These are phyloP conservation scores for Coptotermes formosanus DNA, from an alignment of 1,140 invertebrate species.

Conservation along the genomic window DNA sequence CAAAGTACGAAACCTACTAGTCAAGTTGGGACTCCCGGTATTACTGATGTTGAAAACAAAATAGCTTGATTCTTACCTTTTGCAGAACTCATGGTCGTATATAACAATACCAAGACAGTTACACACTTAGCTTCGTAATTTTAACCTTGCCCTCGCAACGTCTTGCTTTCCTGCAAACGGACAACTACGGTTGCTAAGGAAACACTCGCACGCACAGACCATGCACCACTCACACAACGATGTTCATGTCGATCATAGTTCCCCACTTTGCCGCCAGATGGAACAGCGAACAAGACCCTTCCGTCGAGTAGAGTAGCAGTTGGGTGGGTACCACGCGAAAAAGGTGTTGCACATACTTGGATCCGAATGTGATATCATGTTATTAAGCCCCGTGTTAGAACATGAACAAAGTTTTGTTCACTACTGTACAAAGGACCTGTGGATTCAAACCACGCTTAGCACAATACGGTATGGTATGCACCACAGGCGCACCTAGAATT, in stretches of 20 bases:
- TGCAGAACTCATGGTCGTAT: not conserved
- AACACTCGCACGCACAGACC: not conserved
- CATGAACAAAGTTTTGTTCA: no score
- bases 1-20: not conserved
- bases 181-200: no score
- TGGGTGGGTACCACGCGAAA: no score
- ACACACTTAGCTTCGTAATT: not conserved
- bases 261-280: not conserved
- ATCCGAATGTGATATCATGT: no score
- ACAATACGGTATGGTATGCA: no score
- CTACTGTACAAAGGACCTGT: no score
- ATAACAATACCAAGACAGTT: not conserved
- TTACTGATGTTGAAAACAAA: not conserved
- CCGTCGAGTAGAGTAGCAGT: no score
- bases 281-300: not conserved
- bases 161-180: not conserved
- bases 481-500: no score
- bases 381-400: no score
- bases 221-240: not conserved
- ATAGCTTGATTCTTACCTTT: not conserved
- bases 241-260: not conserved
- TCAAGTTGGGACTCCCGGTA: not conserved
- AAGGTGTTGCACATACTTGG: no score
- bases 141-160: not conserved
- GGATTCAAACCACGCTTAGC: no score